A percentile compares a stretch with the other conserved stretches of the same genome.
These are phyloP conservation scores for Eclectus roratus DNA, from an alignment of 2,113 vertebrate species.

Conservation along the genomic window DNA sequence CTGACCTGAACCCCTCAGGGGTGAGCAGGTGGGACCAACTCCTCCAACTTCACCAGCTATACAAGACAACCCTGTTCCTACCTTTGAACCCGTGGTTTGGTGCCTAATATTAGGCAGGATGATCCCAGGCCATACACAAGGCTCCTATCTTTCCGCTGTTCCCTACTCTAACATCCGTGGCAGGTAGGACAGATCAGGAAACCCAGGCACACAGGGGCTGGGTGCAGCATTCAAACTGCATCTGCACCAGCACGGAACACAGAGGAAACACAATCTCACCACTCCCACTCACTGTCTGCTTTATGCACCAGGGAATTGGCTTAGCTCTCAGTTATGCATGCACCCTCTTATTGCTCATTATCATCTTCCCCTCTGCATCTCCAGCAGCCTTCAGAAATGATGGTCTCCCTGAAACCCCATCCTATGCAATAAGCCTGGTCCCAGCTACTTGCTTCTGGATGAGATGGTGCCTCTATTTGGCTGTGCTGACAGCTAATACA, in stretches of 20 bases:
- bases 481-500: neutral
- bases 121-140: neutral
- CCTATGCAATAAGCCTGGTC: neutral
- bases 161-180: accelerated
- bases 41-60: neutral
- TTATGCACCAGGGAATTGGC: accelerated
- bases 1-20: too few relatives aligned
- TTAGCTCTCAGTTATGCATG: neutral
- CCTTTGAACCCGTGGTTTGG: neutral
- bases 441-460: neutral
- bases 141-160: neutral
- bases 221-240: neutral
- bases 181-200: neutral
- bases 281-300: neutral
- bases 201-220: neutral
- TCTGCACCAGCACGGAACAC: neutral
- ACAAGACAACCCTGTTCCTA: neutral
- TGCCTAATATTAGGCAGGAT: neutral
- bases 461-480: neutral
- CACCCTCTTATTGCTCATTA: neutral
- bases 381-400: neutral
- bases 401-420: neutral
- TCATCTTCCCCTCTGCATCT: neutral
- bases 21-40: neutral
- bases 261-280: neutral